Evolutionary conservation across 2,113 vertebrate genomes (phyloP), one percentile per base, ranked within the genome.

Genomic region (Anolis sagrei): DNA sequence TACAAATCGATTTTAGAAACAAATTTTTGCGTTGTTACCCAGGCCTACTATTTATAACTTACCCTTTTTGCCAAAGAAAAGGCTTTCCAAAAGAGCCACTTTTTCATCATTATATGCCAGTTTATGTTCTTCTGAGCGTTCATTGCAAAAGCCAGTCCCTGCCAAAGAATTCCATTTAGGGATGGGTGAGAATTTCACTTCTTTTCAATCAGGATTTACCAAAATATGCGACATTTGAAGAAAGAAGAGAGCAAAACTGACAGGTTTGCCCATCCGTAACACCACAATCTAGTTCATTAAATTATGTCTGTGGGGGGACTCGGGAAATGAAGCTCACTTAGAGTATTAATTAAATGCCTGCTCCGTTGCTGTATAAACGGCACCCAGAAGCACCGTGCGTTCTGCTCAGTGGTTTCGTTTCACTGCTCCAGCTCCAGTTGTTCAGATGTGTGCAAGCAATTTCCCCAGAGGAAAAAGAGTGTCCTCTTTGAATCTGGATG

Each of bases 261-360:
- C 64, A 68, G 64, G 29, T 68, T 29, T 68, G 64, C 64, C 64
- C 27, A 68, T 68, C 64, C 64, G 29, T 68, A 68, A 62, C 23
- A 18, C 13, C 34, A 86, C 89, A 91, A 85, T 87, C 82, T 87
- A 88, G 91, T 89, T 89, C 62, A 73, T 88, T 92, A 90, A 91
- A 91, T 86, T 92, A 79, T 87, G 51, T 75, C 70, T 5, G 0
- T 64, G 13, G 58, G 82, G 89, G 76, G 83, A 32, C 73, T 79
- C 88, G 87, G 87, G 88, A 86, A 87, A 90, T 81, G 44, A n/a
- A 62, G 76, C 58, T 87, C 77, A 61, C 77, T 83, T 49, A 72
- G 88, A 79, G 82, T 84, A 69, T 93, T 90, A 89, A 84, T 86
- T 90, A 92, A 85, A 87, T 75, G 23, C 82, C 77, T 51, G 1